Evolutionary conservation across 1,140 invertebrate species (phyloP).

Genomic region (Plectrocnemia conspersa): DNA sequence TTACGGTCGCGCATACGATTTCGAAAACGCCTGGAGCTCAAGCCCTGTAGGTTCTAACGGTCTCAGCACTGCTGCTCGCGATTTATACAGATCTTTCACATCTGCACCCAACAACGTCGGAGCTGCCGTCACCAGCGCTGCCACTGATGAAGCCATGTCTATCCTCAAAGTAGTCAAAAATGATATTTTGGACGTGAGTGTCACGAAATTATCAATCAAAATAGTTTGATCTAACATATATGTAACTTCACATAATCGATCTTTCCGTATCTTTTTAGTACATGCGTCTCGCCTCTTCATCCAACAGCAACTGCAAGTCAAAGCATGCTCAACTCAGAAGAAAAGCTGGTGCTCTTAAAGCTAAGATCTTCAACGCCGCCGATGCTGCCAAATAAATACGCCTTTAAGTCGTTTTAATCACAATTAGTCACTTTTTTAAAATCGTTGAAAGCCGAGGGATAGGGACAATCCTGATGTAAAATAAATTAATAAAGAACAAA

Average conservation of each 20-base stretch:
- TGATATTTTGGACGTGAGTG: constrained; percentile 22
- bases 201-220: background rate
- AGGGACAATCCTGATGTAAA: too few species aligned
- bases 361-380: constrained; percentile 27
- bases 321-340: constrained; percentile 22
- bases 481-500: too few species aligned
- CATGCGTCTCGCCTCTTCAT: constrained; percentile 13
- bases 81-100: constrained; percentile 26
- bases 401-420: too few species aligned
- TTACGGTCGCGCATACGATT: constrained; percentile 31
- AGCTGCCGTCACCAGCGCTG: constrained; percentile 31
- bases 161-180: constrained; percentile 19
- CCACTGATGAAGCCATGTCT: constrained; percentile 13
- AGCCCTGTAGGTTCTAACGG: constrained; percentile 3
- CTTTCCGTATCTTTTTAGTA: constrained; percentile 16
- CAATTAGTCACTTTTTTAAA: too few species aligned
- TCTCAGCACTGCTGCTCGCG: constrained; percentile 16
- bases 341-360: constrained; percentile 23
- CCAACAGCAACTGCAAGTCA: too few species aligned
- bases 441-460: too few species aligned
- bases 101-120: constrained; percentile 32
- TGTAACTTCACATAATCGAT: background rate
- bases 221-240: background rate
- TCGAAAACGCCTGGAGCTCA: constrained; percentile 27
- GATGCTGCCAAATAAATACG: constrained; percentile 5